Evolutionary conservation across 2,113 vertebrate genomes (phyloP).

Genomic region (Bos taurus): DNA sequence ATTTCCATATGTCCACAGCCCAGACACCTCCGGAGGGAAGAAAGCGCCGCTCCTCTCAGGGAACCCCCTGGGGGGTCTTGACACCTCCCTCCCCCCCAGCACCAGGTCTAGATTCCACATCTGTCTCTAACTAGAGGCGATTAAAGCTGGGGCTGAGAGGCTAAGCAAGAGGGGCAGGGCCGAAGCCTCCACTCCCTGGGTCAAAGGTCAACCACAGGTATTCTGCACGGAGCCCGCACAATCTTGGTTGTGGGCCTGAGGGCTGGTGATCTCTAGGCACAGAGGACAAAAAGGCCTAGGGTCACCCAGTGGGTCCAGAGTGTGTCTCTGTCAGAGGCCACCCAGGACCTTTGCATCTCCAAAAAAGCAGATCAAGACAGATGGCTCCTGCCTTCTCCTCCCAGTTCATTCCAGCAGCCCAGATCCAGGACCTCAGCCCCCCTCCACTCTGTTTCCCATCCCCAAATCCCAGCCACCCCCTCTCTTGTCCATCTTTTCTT

Average conservation of each 20-base stretch:
- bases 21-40: conserved; percentile 20
- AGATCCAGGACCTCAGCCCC: not conserved
- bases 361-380: not conserved
- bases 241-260: not conserved
- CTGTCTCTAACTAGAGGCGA: not conserved
- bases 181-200: not conserved
- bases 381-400: not conserved
- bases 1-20: conserved; percentile 45
- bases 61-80: not conserved
- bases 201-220: conserved; percentile 6
- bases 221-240: not conserved
- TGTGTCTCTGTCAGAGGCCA: not conserved
- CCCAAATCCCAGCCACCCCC: not conserved
- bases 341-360: not conserved
- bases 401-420: not conserved
- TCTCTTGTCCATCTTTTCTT: not conserved
- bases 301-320: not conserved
- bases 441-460: not conserved
- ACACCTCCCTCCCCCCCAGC: not conserved
- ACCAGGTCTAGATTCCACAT: fast-evolving
- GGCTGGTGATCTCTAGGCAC: not conserved
- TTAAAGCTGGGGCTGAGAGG: not conserved
- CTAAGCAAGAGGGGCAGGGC: not conserved
- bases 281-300: not conserved
- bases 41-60: not conserved